Conservation (phyloP, 1,140 invertebrate species). For the Leguminivora glycinivorella region DNA sequence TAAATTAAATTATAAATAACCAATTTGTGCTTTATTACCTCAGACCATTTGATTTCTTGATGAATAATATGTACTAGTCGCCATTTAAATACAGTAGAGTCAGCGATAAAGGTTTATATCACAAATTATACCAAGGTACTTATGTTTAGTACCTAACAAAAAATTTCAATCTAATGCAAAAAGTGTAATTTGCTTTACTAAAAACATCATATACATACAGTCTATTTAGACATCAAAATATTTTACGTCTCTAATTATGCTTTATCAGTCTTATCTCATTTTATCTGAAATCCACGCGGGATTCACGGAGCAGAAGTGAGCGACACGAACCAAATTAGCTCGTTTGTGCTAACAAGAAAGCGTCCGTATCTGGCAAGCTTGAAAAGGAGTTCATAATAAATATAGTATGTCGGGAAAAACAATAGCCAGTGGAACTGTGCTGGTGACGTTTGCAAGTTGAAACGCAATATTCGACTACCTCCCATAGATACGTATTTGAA, state of each 20-base stretch:
- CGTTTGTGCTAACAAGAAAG: constrained; percentile 38
- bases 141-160: too few species aligned
- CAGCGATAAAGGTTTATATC: too few species aligned
- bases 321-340: constrained; percentile 45
- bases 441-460: constrained; percentile 42
- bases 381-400: constrained; percentile 33
- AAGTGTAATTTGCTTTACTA: too few species aligned
- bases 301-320: constrained; percentile 32
- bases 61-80: too few species aligned
- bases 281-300: constrained; percentile 11
- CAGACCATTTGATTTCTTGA: too few species aligned
- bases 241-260: background rate
- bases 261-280: background rate
- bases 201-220: too few species aligned
- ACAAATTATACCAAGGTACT: too few species aligned
- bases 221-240: background rate
- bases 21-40: too few species aligned
- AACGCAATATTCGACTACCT: constrained; percentile 21
- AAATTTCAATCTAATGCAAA: too few species aligned
- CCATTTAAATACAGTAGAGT: too few species aligned
- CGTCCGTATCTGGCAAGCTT: constrained; percentile 39
- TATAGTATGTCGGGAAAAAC: constrained; percentile 36
- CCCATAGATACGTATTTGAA: background rate
- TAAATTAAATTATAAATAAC: too few species aligned
- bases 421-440: constrained; percentile 41